Percentiles rank a stretch among this genome's conserved stretches.
Conservation (phyloP, 2,113 vertebrate species). For the Cochlearius cochlearius region DNA sequence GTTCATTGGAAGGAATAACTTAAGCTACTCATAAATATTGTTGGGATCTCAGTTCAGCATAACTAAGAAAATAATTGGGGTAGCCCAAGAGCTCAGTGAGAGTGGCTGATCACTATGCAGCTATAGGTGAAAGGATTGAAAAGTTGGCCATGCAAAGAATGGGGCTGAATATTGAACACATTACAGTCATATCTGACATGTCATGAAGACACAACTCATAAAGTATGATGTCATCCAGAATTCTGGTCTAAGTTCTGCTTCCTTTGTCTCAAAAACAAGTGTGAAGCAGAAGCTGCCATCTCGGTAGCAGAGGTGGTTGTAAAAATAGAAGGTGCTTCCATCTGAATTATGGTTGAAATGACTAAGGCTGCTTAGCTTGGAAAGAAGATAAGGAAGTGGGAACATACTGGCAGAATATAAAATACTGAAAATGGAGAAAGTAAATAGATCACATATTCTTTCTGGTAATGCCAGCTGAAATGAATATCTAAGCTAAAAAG, state of each 20-base stretch:
- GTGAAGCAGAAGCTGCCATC: background rate
- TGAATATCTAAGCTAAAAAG: background rate
- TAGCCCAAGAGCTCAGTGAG: background rate
- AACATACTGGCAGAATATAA: background rate
- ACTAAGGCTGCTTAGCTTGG: background rate
- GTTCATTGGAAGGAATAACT: background rate
- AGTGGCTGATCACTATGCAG: background rate
- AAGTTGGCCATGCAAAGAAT: background rate
- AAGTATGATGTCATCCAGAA: background rate
- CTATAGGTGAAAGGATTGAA: background rate
- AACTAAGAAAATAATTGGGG: background rate
- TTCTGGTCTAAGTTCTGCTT: background rate
- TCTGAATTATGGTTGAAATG: background rate
- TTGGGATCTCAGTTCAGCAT: background rate
- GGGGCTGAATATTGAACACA: background rate
- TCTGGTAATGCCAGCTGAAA: background rate
- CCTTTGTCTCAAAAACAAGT: background rate
- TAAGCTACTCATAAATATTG: background rate
- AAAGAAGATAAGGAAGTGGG: background rate
- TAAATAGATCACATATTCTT: background rate
- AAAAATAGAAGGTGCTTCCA: constrained; percentile 13
- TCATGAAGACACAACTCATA: background rate
- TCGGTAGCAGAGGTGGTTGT: background rate
- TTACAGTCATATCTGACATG: background rate
- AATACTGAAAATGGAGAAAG: background rate